Evolutionary conservation across 2,113 vertebrate genomes (phyloP).

Genomic region (Trematomus loennbergii): DNA sequence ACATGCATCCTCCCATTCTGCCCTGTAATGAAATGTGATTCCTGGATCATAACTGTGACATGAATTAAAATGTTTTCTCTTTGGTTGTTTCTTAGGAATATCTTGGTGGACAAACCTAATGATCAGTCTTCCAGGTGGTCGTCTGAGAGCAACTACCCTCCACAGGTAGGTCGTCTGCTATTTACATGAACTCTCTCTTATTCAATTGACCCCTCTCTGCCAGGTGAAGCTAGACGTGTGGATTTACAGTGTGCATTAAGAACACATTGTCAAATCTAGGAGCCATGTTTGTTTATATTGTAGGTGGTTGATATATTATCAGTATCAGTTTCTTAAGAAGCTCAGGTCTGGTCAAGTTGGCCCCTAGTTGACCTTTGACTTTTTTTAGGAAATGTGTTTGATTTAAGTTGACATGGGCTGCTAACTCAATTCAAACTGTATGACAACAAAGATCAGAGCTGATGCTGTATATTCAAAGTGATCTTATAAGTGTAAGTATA

Average conservation of each 20-base stretch:
- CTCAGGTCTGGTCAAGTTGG: neutral
- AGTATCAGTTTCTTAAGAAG: neutral
- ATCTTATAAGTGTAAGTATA: neutral
- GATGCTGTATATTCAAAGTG: neutral
- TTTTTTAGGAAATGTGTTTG: too few relatives aligned
- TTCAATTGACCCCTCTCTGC: neutral
- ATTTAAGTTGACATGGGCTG: neutral
- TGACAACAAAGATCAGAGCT: neutral
- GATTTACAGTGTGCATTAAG: neutral
- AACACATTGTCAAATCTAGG: neutral
- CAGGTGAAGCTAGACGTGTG: neutral
- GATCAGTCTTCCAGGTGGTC: conserved; percentile 99
- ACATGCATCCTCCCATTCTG: neutral
- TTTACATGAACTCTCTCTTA: neutral
- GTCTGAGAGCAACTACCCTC: conserved; percentile 99
- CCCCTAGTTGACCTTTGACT: neutral
- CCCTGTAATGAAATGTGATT: neutral
- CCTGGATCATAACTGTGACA: neutral
- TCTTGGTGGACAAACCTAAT: conserved; percentile 98
- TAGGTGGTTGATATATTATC: neutral
- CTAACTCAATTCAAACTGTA: neutral
- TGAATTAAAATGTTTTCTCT: neutral
- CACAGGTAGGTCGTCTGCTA: conserved; percentile 87
- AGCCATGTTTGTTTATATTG: neutral
- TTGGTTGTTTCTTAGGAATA: conserved; percentile 86